Base-by-base conservation (phyloP, 2,113 vertebrate species). In the Alces alces region DNA sequence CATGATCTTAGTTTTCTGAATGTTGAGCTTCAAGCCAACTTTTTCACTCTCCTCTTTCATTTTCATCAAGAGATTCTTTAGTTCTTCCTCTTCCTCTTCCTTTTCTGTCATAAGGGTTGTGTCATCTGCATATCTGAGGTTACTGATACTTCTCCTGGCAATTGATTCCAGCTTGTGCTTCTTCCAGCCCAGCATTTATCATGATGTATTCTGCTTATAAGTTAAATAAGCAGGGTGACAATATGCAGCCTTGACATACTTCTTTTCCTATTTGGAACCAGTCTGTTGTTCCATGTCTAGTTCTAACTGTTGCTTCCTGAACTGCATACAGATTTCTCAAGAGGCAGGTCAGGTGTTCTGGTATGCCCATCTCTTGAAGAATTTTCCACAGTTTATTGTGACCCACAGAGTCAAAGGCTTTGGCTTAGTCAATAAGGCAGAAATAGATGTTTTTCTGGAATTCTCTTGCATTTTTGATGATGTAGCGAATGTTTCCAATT, bases 401-500 rank as follows among this genome's bases (percentile, higher is more conserved):
- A 64, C 9, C 52, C 61, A 64, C 33, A 64, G 7, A 64, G 7
- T 64, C 16, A 17, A 64, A n/a, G 30, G 61, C 61, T n/a, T 64
- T 17, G 33, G 15, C 61, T 17, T 64, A 64, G 33, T 64, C 61
- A n/a, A 19, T 17, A n/a, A 8, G 19, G 15, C 30, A n/a, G 7
- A 17, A 64, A 64, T n/a, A 64, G 16, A 64, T 19, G 61, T n/a
- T n/a, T 64, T 9, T 64, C 33, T 64, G 7, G 30, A n/a, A n/a
- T 16, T 64, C 3, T 17, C 61, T 64, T 64, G 33, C 30, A n/a
- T 64, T n/a, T 64, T 9, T 30, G 3, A 64, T n/a, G 16, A 17
- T n/a, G 16, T 7, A n/a, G 15, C 0, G 0, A 16, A n/a, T 64
- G 16, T 64, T 64, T 8, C 33, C 16, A 64, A n/a, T 17, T 64